These are phyloP conservation scores for Empis stercorea DNA, from an alignment of 2,888 invertebrate genomes.

Conservation along the genomic window DNA sequence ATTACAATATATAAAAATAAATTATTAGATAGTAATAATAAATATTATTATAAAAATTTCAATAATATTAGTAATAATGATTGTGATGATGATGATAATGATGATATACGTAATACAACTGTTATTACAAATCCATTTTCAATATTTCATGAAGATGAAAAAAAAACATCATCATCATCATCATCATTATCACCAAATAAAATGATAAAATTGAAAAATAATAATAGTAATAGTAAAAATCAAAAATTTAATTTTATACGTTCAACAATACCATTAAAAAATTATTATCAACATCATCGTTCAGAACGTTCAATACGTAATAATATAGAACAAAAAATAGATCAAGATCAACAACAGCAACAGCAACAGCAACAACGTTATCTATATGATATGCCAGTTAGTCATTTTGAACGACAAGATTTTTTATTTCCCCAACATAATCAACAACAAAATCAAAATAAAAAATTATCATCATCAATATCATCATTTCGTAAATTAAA, in stretches of 20 bases:
- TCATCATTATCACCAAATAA: slow-evolving; percentile 1
- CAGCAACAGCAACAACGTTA: too few species aligned
- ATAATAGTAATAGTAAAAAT: too few species aligned
- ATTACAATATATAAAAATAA: neutral
- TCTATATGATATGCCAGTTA: slow-evolving; percentile 26
- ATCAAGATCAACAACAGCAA: too few species aligned
- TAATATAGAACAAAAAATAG: slow-evolving; percentile 11
- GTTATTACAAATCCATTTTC: slow-evolving; percentile 35
- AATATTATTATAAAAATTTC: neutral
- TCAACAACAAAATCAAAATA: neutral
- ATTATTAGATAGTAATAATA: neutral
- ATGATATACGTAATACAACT: slow-evolving; percentile 21
- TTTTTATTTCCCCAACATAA: slow-evolving; percentile 13
- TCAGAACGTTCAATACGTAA: slow-evolving; percentile 22
- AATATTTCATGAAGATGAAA: slow-evolving; percentile 27
- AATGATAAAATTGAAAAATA: neutral
- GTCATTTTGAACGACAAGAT: slow-evolving; percentile 30
- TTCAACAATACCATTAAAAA: slow-evolving; percentile 9
- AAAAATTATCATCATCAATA: slow-evolving; percentile 1
- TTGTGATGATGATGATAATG: slow-evolving; percentile 9
- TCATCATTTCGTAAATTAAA: slow-evolving; percentile 1
- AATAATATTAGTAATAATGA: slow-evolving; percentile 9
- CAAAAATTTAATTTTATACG: neutral
- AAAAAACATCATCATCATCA: neutral
- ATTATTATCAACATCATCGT: slow-evolving; percentile 15